Conservation (phyloP, 1,140 invertebrate species). For the Zaprionus lachaisei region DNA sequence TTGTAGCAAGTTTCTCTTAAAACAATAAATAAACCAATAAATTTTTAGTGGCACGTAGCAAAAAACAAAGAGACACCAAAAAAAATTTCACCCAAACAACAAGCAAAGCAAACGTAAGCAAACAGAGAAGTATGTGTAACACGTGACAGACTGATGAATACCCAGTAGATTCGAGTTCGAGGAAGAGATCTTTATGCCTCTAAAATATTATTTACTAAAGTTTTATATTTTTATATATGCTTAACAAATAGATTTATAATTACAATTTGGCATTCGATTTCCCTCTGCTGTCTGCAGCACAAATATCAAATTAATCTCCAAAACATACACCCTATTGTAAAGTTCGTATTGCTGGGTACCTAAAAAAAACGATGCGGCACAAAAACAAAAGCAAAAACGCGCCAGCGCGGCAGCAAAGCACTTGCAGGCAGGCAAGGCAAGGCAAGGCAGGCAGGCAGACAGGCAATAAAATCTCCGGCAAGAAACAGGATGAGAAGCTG, state of each 20-base stretch:
- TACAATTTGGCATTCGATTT: too few species aligned
- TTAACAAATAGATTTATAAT: too few species aligned
- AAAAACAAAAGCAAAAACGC: slow-evolving; percentile 41
- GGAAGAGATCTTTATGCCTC: neutral
- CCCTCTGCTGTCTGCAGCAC: too few species aligned
- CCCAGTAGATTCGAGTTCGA: neutral
- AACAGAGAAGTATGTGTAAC: neutral
- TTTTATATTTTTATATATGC: too few species aligned
- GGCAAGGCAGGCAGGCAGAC: slow-evolving; percentile 4
- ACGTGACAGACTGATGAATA: neutral
- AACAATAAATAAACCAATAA: slow-evolving; percentile 78
- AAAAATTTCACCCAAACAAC: slow-evolving; percentile 35
- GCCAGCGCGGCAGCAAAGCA: neutral
- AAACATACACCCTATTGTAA: neutral
- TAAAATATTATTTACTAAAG: too few species aligned
- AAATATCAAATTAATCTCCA: neutral
- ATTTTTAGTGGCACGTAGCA: slow-evolving; percentile 68
- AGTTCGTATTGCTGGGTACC: neutral
- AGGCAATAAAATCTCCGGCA: slow-evolving; percentile 49
- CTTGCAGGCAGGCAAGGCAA: slow-evolving; percentile 1
- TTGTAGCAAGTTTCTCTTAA: slow-evolving; percentile 58
- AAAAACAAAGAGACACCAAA: slow-evolving; percentile 43
- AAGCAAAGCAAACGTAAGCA: slow-evolving; percentile 23
- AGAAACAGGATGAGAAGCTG: slow-evolving; percentile 9
- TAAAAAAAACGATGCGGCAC: slow-evolving; percentile 34